A percentile compares a stretch with the other conserved stretches of the same genome.
These are phyloP conservation scores for Zootermopsis nevadensis DNA, from an alignment of 2,888 invertebrate genomes.

Conservation along the genomic window DNA sequence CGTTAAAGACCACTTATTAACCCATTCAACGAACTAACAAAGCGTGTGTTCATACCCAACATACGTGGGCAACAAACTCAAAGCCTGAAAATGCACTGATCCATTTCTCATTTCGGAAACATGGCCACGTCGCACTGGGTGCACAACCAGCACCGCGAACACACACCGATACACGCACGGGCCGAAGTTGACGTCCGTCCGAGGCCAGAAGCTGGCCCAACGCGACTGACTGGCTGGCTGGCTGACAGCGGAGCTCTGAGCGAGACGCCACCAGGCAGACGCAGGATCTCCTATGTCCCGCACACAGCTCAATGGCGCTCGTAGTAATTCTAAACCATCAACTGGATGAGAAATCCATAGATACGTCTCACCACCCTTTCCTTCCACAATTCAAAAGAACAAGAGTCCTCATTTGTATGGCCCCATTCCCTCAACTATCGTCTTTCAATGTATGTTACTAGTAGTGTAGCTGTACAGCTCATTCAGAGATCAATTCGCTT, in stretches of 20 bases:
- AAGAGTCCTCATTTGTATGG: too few species aligned
- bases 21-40: too few species aligned
- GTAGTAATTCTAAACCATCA: not conserved
- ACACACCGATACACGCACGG: not conserved
- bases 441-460: too few species aligned
- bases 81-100: not conserved
- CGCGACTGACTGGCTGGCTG: slow-evolving; percentile 21
- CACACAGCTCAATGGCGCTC: not conserved
- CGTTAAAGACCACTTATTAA: too few species aligned
- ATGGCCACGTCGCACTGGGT: not conserved
- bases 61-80: too few species aligned
- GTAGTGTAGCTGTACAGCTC: too few species aligned
- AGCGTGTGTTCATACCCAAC: too few species aligned
- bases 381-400: too few species aligned
- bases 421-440: too few species aligned
- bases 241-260: not conserved
- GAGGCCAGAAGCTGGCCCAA: slow-evolving; percentile 38
- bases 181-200: not conserved
- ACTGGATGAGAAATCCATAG: not conserved
- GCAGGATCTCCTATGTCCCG: not conserved
- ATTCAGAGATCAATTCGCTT: too few species aligned
- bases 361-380: not conserved
- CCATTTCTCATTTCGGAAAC: not conserved
- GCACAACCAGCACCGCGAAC: not conserved
- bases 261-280: not conserved